A percentile compares a stretch with the other conserved stretches of the same genome.
Evolutionary conservation across 2,888 invertebrate species (phyloP).

Genomic region (Lasioglossum vierecki): DNA sequence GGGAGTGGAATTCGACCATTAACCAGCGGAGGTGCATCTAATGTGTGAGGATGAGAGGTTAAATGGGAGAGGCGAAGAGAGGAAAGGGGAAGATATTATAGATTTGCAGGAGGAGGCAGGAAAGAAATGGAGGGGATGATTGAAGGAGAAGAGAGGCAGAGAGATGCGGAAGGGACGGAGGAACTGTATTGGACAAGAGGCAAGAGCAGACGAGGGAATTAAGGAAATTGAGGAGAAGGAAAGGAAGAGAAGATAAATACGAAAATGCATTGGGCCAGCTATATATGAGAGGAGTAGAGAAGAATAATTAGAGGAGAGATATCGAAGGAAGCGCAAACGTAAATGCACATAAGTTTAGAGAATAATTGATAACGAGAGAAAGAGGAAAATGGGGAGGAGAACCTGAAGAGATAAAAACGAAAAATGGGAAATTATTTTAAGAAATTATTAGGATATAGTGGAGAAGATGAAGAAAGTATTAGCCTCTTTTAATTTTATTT

Average conservation of each 20-base stretch:
- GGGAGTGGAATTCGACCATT: constrained; percentile 3
- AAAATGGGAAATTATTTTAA: not conserved
- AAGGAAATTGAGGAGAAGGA: not conserved
- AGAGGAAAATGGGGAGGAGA: not conserved
- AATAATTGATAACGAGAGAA: not conserved
- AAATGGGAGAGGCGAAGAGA: not conserved
- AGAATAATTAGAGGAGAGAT: not conserved
- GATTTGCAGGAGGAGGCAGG: not conserved
- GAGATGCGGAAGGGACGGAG: not conserved
- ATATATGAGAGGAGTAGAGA: not conserved
- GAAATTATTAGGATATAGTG: not conserved
- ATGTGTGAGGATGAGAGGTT: constrained; percentile 4
- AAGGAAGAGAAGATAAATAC: not conserved
- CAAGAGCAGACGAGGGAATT: not conserved
- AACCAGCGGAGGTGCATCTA: constrained; percentile 1
- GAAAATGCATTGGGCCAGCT: not conserved
- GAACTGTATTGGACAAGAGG: not conserved
- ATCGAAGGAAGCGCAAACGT: not conserved
- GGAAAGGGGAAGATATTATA: not conserved
- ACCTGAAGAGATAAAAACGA: no score
- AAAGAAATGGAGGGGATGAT: not conserved
- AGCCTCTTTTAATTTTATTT: not conserved
- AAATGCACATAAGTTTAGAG: not conserved
- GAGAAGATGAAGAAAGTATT: no score
- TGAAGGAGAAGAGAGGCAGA: not conserved